phyloP scores from a whole-genome alignment of 2,113 vertebrate species.

The Notarius lentiginosus region DNA sequence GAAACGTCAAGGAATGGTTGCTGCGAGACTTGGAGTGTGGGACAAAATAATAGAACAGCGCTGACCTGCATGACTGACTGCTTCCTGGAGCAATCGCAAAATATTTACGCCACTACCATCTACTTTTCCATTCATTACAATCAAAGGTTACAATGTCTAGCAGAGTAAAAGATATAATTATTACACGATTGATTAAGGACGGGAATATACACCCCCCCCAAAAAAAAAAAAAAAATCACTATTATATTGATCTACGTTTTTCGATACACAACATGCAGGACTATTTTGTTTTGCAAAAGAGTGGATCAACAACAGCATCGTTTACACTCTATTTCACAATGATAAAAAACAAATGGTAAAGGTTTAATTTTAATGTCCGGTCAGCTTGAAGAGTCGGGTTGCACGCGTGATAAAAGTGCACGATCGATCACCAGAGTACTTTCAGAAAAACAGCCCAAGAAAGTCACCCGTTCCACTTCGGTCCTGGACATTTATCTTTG shows the following conservation, averaged over 20 bases:
- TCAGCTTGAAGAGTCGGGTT: background rate
- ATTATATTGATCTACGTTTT: background rate
- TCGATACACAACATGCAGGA: background rate
- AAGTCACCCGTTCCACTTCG: constrained; percentile 20
- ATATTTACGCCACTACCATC: background rate
- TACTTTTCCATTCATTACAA: background rate
- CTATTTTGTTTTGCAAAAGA: background rate
- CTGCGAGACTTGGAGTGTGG: background rate
- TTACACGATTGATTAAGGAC: background rate
- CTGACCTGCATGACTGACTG: background rate
- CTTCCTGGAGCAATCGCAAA: background rate
- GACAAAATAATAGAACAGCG: background rate
- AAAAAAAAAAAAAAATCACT: background rate
- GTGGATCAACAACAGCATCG: background rate
- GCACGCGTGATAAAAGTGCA: background rate
- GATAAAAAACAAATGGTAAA: background rate
- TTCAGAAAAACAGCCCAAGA: background rate
- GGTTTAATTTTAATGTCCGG: background rate
- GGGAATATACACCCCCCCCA: background rate
- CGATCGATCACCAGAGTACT: background rate
- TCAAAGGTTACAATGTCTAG: background rate
- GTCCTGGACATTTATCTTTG: constrained; percentile 31
- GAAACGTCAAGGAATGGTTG: background rate
- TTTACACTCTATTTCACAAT: background rate
- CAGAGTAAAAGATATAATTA: background rate